Percentiles rank a stretch among this genome's conserved stretches.
Conservation (phyloP, 2,888 invertebrate genomes). For the Limnephilus lunatus region DNA sequence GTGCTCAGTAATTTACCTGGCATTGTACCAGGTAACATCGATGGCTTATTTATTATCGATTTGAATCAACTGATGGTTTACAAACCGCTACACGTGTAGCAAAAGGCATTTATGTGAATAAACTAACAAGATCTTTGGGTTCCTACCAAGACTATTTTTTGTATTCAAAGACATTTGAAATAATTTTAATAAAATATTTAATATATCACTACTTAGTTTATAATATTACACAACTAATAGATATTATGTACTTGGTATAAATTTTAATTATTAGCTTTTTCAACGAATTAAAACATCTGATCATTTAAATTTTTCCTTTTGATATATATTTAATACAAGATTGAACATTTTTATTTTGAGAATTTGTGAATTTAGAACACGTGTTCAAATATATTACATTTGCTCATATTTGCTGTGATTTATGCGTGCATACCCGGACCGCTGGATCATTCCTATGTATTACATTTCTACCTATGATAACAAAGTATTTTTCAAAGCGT, state of each 20-base stretch:
- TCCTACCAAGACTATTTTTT: neutral
- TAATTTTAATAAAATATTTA: no score
- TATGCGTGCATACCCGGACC: neutral
- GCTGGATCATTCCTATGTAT: neutral
- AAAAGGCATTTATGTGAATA: neutral
- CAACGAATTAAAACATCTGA: neutral
- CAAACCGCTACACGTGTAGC: no score
- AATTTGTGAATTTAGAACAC: neutral
- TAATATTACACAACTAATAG: no score
- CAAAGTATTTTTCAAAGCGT: neutral
- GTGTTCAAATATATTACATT: neutral
- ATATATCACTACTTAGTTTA: no score
- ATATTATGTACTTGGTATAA: no score
- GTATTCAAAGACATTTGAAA: neutral
- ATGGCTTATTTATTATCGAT: neutral
- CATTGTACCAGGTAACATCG: neutral
- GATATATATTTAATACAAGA: neutral
- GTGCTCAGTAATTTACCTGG: neutral
- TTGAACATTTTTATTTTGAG: neutral
- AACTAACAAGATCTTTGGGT: neutral
- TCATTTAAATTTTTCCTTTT: neutral
- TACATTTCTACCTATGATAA: neutral
- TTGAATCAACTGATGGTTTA: neutral
- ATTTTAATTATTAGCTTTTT: no score
- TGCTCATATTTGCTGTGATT: no score